These are phyloP conservation scores for Trididemnum miniatum DNA, from an alignment of 23 tunicate genomes.

Conservation along the genomic window DNA sequence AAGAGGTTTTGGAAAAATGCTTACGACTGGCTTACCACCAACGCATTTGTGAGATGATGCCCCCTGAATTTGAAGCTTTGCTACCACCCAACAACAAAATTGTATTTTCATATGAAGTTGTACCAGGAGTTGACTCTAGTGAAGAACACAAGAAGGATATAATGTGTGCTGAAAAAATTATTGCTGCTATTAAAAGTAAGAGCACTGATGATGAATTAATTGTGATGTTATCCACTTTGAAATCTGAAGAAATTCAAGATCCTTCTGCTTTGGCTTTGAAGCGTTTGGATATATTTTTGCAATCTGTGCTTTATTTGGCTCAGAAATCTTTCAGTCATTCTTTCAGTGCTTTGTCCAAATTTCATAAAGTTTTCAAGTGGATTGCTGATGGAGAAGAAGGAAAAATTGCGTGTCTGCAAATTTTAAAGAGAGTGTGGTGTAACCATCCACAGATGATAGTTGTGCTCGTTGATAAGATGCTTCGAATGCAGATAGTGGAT, in stretches of 20 bases:
- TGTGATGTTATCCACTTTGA: constrained; percentile 64
- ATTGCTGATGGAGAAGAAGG: constrained; percentile 68
- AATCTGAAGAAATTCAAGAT: constrained; percentile 5
- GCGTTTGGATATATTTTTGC: constrained; percentile 80
- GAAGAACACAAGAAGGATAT: constrained; percentile 47
- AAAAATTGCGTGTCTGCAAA: constrained; percentile 63
- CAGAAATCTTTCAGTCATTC: constrained; percentile 98
- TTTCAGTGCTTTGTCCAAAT: constrained; percentile 81
- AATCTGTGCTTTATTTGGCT: constrained; percentile 81
- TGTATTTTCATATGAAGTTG: constrained; percentile 64
- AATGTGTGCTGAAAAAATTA: constrained; percentile 59
- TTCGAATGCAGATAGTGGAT: constrained; percentile 94
- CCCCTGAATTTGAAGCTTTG: constrained; percentile 69
- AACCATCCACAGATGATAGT: constrained; percentile 95
- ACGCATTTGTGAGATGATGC: constrained; percentile 73
- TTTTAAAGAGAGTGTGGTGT: constrained; percentile 75
- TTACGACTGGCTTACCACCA: constrained; percentile 78
- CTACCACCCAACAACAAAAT: constrained; percentile 69
- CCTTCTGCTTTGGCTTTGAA: not conserved
- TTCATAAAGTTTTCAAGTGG: constrained; percentile 91
- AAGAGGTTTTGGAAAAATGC: constrained; percentile 92
- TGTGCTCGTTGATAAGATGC: constrained; percentile 92
- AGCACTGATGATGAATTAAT: constrained; percentile 75
- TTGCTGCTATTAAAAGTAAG: constrained; percentile 73
- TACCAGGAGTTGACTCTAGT: constrained; percentile 22